A percentile compares a stretch with the other conserved stretches of the same genome.
These are phyloP conservation scores for Fringilla coelebs DNA, from an alignment of 2,797 vertebrate species.

Conservation along the genomic window DNA sequence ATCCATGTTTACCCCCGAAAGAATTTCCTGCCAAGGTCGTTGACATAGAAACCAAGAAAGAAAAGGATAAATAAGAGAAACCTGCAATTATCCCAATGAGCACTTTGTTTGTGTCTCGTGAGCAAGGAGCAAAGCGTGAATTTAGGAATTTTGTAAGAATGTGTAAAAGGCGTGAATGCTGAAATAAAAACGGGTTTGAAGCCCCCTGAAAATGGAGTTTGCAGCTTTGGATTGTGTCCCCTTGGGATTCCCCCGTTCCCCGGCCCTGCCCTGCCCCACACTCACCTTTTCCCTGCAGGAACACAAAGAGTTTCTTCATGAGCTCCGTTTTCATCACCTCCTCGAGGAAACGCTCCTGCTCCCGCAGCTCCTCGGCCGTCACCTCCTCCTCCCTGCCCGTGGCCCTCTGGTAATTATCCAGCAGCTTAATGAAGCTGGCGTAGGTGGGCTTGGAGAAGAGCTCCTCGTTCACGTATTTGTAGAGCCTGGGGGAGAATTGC, in stretches of 20 bases:
- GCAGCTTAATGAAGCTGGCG: constrained; percentile 72
- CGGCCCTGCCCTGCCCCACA: accelerated
- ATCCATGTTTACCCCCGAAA: neutral
- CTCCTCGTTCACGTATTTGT: constrained; percentile 69
- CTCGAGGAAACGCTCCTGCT: constrained; percentile 71
- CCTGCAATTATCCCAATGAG: neutral
- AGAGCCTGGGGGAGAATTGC: constrained; percentile 64
- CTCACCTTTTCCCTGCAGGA: constrained; percentile 74
- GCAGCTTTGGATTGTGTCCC: neutral
- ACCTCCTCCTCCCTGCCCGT: constrained; percentile 70
- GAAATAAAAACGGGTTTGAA: neutral
- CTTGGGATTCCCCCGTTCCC: accelerated
- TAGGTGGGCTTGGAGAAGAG: constrained; percentile 79
- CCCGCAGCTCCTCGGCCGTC: constrained; percentile 64
- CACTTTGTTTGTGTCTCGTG: neutral
- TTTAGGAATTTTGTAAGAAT: neutral
- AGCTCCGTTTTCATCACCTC: constrained; percentile 73
- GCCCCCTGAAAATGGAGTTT: neutral
- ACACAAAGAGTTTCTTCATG: constrained; percentile 70
- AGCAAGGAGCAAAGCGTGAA: neutral
- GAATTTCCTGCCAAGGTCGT: neutral
- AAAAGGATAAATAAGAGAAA: neutral
- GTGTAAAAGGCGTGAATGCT: neutral
- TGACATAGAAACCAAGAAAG: neutral
- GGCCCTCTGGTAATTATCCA: constrained; percentile 76